Base-by-base conservation (phyloP, 2,888 invertebrate genomes). In the Noctua janthe region DNA sequence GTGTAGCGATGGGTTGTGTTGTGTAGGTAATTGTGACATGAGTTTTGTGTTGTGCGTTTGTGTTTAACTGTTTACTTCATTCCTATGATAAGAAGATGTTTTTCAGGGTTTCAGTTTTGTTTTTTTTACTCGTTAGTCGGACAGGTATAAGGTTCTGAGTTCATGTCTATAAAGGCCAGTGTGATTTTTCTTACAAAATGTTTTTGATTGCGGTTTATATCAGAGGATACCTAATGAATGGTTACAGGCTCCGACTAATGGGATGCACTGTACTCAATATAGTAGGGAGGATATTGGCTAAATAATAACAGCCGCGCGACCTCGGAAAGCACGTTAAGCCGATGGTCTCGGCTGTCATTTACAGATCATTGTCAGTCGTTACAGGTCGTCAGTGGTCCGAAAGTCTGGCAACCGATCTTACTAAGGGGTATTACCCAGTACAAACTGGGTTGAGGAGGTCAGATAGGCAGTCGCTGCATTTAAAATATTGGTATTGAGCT, bases 11-110 rank as follows among this genome's bases (percentile, higher is more conserved):
- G 35, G 1, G 6, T 39, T 35, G 1, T 29, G 39, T 51, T 43
- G 29, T 29, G 39, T 43, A 35, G 29, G 85, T 81, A 51, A 81
- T 62, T 10, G 75, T 69, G 74, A 47, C 67, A 81, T 75, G 81
- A 64, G 75, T 69, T 35, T 72, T 29, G 59, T 29, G 13, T 13
- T n/a, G 56, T n/a, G 5, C 6, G 29, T 62, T 29, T 62, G 62
- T 29, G 62, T 29, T 54, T 54, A 20, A 51, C 6, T 54, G 20
- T 20, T 62, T 29, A 8, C 7, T 62, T 62, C 29, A 17, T 8
- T 17, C 17, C 1, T 62, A 2, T 62, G 29, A 0, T 62, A 2
- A 62, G 62, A 8, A 15, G 7, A 2, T 59, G n/a, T 59, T 11
- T 49, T 39, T 51, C 6, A 7, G 74, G 3, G 20, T 51, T 70